Conservation (phyloP, 2,113 vertebrate species). For the Scartelaos histophorus region DNA sequence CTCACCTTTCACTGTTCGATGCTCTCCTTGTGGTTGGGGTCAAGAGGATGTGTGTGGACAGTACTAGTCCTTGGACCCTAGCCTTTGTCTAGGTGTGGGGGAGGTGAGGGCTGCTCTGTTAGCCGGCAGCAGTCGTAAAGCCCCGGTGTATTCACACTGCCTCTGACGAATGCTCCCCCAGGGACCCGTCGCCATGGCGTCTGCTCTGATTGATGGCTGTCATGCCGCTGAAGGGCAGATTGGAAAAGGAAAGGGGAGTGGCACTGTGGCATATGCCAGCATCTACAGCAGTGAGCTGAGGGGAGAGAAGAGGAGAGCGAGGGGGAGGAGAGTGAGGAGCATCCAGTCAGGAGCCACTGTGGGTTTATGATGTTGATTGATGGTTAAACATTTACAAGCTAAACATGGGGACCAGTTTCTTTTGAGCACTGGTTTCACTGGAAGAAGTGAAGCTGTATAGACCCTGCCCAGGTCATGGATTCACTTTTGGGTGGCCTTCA, state of each 20-base stretch:
- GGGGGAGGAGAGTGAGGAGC: conserved; percentile 32
- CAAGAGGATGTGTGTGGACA: conserved; percentile 49
- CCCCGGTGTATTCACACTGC: conserved; percentile 81
- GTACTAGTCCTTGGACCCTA: conserved; percentile 70
- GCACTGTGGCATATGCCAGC: conserved; percentile 81
- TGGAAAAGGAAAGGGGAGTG: conserved; percentile 82
- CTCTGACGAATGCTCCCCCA: conserved; percentile 81
- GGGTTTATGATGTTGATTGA: conserved; percentile 74
- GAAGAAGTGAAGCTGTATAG: conserved; percentile 56
- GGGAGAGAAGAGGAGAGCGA: conserved; percentile 41
- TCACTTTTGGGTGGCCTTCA: conserved; percentile 57
- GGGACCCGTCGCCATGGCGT: conserved; percentile 83
- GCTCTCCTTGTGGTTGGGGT: conserved; percentile 43
- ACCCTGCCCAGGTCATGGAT: conserved; percentile 19
- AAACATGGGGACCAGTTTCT: conserved; percentile 56
- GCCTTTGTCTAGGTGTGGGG: conserved; percentile 78
- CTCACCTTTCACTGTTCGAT: conserved; percentile 44
- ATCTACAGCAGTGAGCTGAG: conserved; percentile 61
- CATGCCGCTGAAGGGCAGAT: conserved; percentile 83
- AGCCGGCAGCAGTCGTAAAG: conserved; percentile 75
- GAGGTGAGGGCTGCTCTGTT: conserved; percentile 67
- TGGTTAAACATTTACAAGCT: conserved; percentile 77
- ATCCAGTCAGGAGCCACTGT: conserved; percentile 48
- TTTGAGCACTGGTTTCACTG: conserved; percentile 49
- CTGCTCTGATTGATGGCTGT: conserved; percentile 89